phyloP scores from a whole-genome alignment of 1,140 invertebrate species.

The Nasonia vitripennis region DNA sequence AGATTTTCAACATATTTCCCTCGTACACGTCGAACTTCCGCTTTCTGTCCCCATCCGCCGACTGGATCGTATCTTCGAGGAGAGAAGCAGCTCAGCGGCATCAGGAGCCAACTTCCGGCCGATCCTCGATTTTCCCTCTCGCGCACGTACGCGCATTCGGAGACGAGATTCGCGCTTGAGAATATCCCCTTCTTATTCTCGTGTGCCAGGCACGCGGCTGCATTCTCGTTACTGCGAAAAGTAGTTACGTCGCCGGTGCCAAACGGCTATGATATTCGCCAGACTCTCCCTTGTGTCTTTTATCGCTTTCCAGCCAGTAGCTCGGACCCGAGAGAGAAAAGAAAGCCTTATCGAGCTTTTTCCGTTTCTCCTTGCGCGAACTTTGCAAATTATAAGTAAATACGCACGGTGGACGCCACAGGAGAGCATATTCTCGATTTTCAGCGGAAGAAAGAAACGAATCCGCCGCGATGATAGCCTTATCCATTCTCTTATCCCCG shows the following conservation, averaged over 20 bases:
- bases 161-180: slow-evolving; percentile 5
- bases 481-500: neutral
- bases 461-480: neutral
- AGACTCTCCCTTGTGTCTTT: neutral
- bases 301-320: neutral
- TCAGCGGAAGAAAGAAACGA: neutral
- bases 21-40: neutral
- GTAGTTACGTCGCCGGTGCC: slow-evolving; percentile 28
- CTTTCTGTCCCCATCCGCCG: neutral
- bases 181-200: slow-evolving; percentile 6
- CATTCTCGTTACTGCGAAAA: slow-evolving; percentile 33
- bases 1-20: too few relatives aligned
- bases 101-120: slow-evolving; percentile 42
- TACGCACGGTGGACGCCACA: neutral
- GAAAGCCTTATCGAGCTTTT: neutral
- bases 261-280: slow-evolving; percentile 32
- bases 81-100: neutral
- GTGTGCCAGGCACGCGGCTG: slow-evolving; percentile 33
- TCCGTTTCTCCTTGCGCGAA: neutral
- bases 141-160: slow-evolving; percentile 17
- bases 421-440: too few relatives aligned
- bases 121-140: slow-evolving; percentile 49
- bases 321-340: neutral
- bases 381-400: neutral
- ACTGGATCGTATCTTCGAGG: neutral